These are phyloP conservation scores for Diabrotica undecimpunctata DNA, from an alignment of 1,140 invertebrate genomes.

Conservation along the genomic window DNA sequence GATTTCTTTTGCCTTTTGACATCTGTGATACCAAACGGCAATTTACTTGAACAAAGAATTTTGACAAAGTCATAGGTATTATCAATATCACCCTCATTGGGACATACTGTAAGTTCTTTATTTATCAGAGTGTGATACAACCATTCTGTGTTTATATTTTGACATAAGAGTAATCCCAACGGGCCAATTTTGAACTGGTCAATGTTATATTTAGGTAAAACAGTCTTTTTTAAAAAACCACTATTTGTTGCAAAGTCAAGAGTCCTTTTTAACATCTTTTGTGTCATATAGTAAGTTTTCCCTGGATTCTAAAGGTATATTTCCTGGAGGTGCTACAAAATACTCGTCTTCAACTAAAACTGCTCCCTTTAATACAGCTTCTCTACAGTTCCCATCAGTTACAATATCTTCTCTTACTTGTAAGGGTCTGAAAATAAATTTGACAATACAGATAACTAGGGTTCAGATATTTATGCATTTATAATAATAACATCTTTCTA, in stretches of 20 bases:
- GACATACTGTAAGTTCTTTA: conserved; percentile 53
- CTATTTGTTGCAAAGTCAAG: conserved; percentile 46
- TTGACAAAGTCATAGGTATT: conserved; percentile 45
- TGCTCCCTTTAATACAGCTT: conserved; percentile 71
- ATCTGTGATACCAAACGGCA: conserved; percentile 57
- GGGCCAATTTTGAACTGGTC: conserved; percentile 50
- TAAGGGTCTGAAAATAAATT: conserved; percentile 54
- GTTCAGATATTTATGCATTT: too few species aligned
- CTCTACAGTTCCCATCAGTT: conserved; percentile 61
- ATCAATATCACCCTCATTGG: conserved; percentile 38
- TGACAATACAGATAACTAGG: background rate
- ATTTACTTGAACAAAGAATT: conserved; percentile 37
- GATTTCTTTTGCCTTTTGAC: conserved; percentile 16
- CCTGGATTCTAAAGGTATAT: conserved; percentile 60
- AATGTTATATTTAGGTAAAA: conserved; percentile 41
- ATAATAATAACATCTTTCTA: too few species aligned
- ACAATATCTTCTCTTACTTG: conserved; percentile 67
- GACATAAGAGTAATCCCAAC: conserved; percentile 51
- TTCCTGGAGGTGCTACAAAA: conserved; percentile 82
- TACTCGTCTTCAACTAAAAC: conserved; percentile 76
- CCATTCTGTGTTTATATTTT: conserved; percentile 59
- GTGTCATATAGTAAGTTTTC: conserved; percentile 50
- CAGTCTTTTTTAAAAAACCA: conserved; percentile 42
- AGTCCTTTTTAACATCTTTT: conserved; percentile 45
- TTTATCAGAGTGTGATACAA: conserved; percentile 52